phyloP scores from a whole-genome alignment of 2,113 vertebrate species.

The Bagarius yarrelli region DNA sequence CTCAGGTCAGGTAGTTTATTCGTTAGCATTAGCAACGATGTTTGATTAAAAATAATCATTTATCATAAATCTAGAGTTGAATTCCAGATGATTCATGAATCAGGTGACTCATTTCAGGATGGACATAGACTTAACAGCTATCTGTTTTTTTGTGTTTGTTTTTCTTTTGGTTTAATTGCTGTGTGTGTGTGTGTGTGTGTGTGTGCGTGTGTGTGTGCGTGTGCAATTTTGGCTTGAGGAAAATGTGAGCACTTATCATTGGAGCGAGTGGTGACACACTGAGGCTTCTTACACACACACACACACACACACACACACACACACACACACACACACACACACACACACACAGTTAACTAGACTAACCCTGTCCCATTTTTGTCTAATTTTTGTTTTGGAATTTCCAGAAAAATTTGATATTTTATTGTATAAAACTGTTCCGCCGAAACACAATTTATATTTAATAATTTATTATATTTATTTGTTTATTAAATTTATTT shows the following conservation, averaged over 20 bases:
- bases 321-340: constrained; percentile 30
- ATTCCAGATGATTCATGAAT: background rate
- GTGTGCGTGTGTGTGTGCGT: background rate
- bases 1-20: background rate
- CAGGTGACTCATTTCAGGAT: background rate
- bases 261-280: background rate
- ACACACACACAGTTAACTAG: constrained; percentile 11
- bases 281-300: background rate
- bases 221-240: constrained; percentile 49
- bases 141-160: no score
- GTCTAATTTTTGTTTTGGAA: background rate
- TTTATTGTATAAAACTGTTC: background rate
- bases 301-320: constrained; percentile 26
- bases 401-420: background rate
- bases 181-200: background rate
- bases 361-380: background rate
- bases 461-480: no score
- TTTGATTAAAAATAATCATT: background rate
- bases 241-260: constrained; percentile 53
- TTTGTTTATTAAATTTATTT: no score
- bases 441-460: no score
- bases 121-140: background rate
- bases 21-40: background rate
- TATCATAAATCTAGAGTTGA: background rate
- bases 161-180: background rate